These are phyloP conservation scores for Maccullochella peelii DNA, from an alignment of 2,113 vertebrate species.

Conservation along the genomic window DNA sequence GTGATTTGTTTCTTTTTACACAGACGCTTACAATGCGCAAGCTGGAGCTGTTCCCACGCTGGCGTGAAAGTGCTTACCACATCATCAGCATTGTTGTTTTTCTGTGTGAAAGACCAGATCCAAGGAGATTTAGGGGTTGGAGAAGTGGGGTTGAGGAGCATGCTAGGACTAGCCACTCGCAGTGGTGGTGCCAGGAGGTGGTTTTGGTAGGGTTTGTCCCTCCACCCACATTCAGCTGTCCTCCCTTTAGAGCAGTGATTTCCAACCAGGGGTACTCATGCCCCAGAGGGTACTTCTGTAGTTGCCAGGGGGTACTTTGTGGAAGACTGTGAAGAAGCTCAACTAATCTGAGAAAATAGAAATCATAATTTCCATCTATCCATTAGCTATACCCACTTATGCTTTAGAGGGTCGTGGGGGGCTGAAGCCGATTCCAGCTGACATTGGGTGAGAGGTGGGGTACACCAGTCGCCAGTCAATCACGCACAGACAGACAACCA, in stretches of 20 bases:
- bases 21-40: conserved; percentile 26
- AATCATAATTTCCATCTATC: background rate
- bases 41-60: conserved; percentile 23
- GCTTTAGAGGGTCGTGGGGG: background rate
- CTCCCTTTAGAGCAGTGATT: background rate
- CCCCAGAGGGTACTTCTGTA: background rate
- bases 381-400: background rate
- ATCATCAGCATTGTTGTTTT: conserved; percentile 48
- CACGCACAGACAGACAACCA: background rate
- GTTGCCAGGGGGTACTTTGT: background rate
- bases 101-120: conserved; percentile 42
- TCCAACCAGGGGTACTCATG: background rate
- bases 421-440: background rate
- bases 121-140: conserved; percentile 38
- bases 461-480: background rate
- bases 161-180: conserved; percentile 13
- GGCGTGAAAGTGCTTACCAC: conserved; percentile 52
- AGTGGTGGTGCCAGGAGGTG: conserved; percentile 3
- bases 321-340: background rate
- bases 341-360: background rate
- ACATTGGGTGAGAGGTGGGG: background rate
- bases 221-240: background rate
- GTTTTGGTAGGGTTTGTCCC: conserved; percentile 10
- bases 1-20: conserved; percentile 56
- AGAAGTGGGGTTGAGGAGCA: conserved; percentile 30